These are phyloP conservation scores for Pempheris klunzingeri DNA, from an alignment of 2,797 vertebrate genomes.

Conservation along the genomic window DNA sequence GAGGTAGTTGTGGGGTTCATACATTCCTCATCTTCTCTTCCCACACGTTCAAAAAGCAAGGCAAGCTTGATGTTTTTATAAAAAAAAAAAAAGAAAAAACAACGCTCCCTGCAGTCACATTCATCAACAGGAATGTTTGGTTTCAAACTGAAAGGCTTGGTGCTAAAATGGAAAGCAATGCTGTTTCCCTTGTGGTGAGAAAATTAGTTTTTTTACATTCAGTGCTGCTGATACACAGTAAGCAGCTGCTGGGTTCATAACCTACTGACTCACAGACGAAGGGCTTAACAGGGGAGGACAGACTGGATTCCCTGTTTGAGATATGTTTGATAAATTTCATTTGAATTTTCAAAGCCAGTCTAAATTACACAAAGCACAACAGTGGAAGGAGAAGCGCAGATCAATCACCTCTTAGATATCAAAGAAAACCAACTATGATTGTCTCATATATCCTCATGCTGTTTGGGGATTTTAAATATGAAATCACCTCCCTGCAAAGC, in stretches of 20 bases:
- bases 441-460: background rate
- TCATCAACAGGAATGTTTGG: conserved; percentile 58
- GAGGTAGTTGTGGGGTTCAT: conserved; percentile 56
- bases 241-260: conserved; percentile 48
- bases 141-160: conserved; percentile 49
- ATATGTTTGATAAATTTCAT: conserved; percentile 63
- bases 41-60: conserved; percentile 57
- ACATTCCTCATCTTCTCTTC: conserved; percentile 63
- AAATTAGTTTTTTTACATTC: conserved; percentile 32
- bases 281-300: conserved; percentile 44
- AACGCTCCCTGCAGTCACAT: conserved; percentile 43
- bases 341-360: conserved; percentile 61
- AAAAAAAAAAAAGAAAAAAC: conserved; percentile 3
- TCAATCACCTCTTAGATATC: conserved; percentile 62
- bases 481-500: conserved; percentile 29
- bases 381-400: conserved; percentile 35
- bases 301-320: conserved; percentile 45
- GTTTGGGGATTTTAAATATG: conserved; percentile 45
- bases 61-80: conserved; percentile 33
- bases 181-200: conserved; percentile 37
- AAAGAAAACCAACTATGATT: conserved; percentile 51
- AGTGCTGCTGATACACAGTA: conserved; percentile 35
- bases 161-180: conserved; percentile 39
- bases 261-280: conserved; percentile 46
- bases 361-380: conserved; percentile 54